Evolutionary conservation across 1,140 invertebrate species (phyloP), one percentile per base, ranked within the genome.

Genomic region (Papilio polyxenes): DNA sequence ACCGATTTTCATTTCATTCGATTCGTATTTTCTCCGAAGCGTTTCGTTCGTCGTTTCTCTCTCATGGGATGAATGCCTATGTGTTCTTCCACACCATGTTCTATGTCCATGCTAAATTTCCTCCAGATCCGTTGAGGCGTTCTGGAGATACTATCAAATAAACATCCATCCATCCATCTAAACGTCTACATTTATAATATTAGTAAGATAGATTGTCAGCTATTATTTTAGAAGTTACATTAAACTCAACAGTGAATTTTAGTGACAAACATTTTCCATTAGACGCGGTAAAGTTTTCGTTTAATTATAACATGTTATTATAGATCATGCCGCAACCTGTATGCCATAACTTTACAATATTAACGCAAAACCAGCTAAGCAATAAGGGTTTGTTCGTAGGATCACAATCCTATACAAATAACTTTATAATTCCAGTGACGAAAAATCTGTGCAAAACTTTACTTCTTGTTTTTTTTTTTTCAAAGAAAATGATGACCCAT

Each of bases 281-380:
- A 72, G 11, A 8, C 31, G 65, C 37, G 2, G 65, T 17, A 7
- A 72, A 69, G 62, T 69, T 17, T 40, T 10, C 65, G 31, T 72
- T 72, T 72, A 72, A 40, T 40, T 72, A 72, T 72, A 72, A 72
- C 65, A 17, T 56, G 53, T 69, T 69, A n/a, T 69, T 69, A 37
- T 69, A 69, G 31, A 69, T 65, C 15, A 23, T 8, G 9, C 10
- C 23, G 65, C 65, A 23, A 69, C 65, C 65, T 69, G 65, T 69
- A 69, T 37, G 65, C 40, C 65, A 40, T 72, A 65, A 65, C 62
- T 72, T 72, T 65, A 65, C 62, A 65, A 72, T 40, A 10, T 69
- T 69, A 69, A 11, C 11, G 65, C 31, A 37, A 72, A 9, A 13
- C 20, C 2, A 37, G 17, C 11, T 72, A 72, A 31, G 31, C 65